Conservation (phyloP, 2,113 vertebrate genomes). For the Strigops habroptila region DNA sequence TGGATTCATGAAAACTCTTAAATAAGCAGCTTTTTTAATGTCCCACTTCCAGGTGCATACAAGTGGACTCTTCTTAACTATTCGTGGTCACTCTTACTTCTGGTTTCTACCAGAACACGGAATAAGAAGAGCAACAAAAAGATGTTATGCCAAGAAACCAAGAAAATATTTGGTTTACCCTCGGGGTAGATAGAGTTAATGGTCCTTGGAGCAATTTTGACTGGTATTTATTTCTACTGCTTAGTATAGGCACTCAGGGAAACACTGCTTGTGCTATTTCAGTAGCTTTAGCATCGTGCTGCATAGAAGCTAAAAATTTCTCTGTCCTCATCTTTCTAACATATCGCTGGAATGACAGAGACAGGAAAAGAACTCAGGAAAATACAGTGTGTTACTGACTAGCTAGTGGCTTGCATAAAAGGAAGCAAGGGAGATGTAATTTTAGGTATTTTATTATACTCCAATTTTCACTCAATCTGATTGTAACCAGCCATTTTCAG, state of each 20-base stretch:
- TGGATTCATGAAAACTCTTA: background rate
- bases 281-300: background rate
- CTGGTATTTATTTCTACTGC: conserved; percentile 1
- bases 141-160: background rate
- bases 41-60: background rate
- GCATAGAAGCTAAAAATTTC: background rate
- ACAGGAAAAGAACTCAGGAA: background rate
- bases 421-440: conserved; percentile 28
- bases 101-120: background rate
- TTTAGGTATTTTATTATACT: conserved; percentile 48
- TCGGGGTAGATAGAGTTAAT: background rate
- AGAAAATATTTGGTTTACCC: background rate
- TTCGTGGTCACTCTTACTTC: background rate
- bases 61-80: background rate
- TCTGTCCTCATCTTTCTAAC: background rate
- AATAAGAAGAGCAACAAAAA: background rate
- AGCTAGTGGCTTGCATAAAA: background rate
- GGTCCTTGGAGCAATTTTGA: background rate
- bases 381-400: background rate
- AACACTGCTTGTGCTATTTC: background rate
- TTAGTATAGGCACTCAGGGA: background rate
- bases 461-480: conserved; percentile 34
- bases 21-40: background rate
- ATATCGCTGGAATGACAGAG: background rate
- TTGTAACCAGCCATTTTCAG: conserved; percentile 33